These are phyloP conservation scores for Galerucella pusilla DNA, from an alignment of 2,888 invertebrate genomes.

Conservation along the genomic window DNA sequence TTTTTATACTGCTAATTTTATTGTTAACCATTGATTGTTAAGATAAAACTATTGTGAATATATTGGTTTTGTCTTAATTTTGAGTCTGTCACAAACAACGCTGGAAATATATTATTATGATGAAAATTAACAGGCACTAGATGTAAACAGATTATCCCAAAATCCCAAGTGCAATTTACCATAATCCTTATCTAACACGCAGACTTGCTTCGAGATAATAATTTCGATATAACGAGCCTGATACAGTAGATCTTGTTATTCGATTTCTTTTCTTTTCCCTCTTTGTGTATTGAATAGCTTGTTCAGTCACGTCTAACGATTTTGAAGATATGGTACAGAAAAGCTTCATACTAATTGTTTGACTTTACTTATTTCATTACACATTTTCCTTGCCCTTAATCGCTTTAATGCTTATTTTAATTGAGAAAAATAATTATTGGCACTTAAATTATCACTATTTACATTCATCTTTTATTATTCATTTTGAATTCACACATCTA, in stretches of 20 bases:
- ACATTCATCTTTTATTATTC: no score
- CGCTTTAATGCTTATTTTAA: no score
- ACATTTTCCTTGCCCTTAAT: no score
- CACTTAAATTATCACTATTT: no score
- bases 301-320: constrained; percentile 19
- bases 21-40: neutral
- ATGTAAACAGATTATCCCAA: constrained; percentile 15
- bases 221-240: constrained; percentile 26
- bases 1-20: neutral
- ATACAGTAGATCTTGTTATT: constrained; percentile 25
- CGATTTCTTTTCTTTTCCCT: constrained; percentile 16
- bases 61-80: neutral
- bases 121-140: neutral
- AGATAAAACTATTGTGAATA: neutral
- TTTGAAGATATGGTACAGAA: constrained; percentile 24
- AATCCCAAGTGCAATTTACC: constrained; percentile 4
- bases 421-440: no score
- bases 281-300: constrained; percentile 17
- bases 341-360: constrained; percentile 27
- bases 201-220: constrained; percentile 14
- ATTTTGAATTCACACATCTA: no score
- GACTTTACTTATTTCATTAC: neutral
- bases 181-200: constrained; percentile 19
- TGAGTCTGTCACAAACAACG: no score
- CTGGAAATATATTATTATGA: neutral